These are phyloP conservation scores for Spodoptera littoralis DNA, from an alignment of 2,888 invertebrate species.

Conservation along the genomic window DNA sequence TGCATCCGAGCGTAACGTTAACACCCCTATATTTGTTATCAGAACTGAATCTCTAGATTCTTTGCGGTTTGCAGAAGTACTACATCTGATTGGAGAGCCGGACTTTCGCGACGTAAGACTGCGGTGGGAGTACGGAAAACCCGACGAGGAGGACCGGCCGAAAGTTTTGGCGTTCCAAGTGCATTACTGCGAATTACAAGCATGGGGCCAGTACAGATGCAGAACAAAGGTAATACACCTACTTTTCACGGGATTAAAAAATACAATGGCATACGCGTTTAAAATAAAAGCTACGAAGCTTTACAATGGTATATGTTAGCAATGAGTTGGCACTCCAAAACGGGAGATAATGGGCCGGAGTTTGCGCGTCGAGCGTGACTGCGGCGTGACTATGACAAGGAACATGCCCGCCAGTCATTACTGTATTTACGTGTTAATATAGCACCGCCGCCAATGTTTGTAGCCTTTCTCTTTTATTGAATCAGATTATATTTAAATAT, in stretches of 20 bases:
- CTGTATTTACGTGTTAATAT: slow-evolving; percentile 63
- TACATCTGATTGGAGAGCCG: slow-evolving; percentile 90
- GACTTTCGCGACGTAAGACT: slow-evolving; percentile 91
- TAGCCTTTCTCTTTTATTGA: slow-evolving; percentile 55
- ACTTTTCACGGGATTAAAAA: background rate
- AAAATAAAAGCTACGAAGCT: slow-evolving; percentile 51
- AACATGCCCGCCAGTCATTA: slow-evolving; percentile 63
- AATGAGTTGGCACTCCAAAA: slow-evolving; percentile 68
- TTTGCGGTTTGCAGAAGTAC: slow-evolving; percentile 84
- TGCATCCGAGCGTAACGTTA: slow-evolving; percentile 66
- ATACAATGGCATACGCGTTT: slow-evolving; percentile 12
- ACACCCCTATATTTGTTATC: slow-evolving; percentile 50
- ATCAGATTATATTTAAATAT: slow-evolving; percentile 42
- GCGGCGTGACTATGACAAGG: slow-evolving; percentile 67
- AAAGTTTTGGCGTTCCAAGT: slow-evolving; percentile 90
- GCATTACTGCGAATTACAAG: slow-evolving; percentile 93
- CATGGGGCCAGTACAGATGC: slow-evolving; percentile 94
- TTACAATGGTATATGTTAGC: slow-evolving; percentile 49
- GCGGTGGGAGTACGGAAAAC: slow-evolving; percentile 89
- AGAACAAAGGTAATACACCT: slow-evolving; percentile 87
- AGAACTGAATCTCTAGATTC: slow-evolving; percentile 28
- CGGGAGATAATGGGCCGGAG: slow-evolving; percentile 77
- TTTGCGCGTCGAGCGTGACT: slow-evolving; percentile 70
- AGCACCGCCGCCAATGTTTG: slow-evolving; percentile 54
- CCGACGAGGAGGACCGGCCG: slow-evolving; percentile 74